A percentile compares a stretch with the other conserved stretches of the same genome.
Evolutionary conservation across 1,140 invertebrate species (phyloP).

Genomic region (Heterodera schachtii): DNA sequence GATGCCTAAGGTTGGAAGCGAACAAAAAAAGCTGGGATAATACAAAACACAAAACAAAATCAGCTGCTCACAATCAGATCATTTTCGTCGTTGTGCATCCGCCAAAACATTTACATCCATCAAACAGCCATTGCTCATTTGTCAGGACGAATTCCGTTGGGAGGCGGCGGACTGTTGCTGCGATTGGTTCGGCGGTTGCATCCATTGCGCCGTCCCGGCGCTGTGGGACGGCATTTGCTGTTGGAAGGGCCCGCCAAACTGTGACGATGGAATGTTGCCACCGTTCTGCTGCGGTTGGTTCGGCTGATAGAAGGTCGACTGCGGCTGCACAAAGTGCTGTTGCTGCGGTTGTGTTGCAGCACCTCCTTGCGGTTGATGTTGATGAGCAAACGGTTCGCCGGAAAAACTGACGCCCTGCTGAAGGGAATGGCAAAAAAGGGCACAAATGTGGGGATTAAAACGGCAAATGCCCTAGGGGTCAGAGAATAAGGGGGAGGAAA

Average conservation of each 20-base stretch:
- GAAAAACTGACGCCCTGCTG: not conserved
- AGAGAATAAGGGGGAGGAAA: no score
- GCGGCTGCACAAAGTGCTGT: conserved; percentile 2
- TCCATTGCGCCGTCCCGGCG: not conserved
- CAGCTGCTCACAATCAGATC: no score
- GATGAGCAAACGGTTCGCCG: not conserved
- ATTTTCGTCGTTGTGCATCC: no score
- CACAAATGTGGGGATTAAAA: not conserved
- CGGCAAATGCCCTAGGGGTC: no score
- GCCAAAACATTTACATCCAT: no score
- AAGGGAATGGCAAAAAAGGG: not conserved
- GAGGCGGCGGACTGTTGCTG: conserved; percentile 17
- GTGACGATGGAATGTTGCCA: not conserved
- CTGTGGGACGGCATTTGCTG: not conserved
- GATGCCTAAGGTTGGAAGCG: no score
- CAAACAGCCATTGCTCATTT: not conserved
- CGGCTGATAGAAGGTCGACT: not conserved
- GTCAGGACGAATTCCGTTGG: not conserved
- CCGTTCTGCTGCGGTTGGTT: not conserved
- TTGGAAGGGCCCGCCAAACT: not conserved
- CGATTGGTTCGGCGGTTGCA: conserved; percentile 2
- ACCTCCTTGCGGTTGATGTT: not conserved
- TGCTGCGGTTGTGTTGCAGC: conserved; percentile 20
- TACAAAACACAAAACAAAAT: no score
- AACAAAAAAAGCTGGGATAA: no score